Evolutionary conservation across 2,113 vertebrate species (phyloP), one percentile per base, ranked within the genome.

Genomic region (Lasiurus cinereus): DNA sequence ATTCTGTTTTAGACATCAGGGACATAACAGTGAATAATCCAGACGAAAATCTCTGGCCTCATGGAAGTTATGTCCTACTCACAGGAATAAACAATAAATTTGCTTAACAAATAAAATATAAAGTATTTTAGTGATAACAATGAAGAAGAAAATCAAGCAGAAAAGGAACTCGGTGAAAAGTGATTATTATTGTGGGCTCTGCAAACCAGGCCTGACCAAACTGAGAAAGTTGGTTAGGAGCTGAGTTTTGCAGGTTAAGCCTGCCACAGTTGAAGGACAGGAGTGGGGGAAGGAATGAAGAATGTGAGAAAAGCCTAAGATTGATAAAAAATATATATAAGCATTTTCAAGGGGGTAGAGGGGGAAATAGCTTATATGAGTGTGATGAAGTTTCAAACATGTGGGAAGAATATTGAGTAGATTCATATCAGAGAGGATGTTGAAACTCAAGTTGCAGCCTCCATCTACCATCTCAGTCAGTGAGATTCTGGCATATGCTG

Each of bases 51-150:
- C 50, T 86, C 83, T 43, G 22, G 73, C 64, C 29, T 70, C 14
- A 8, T 80, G 43, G n/a, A 84, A n/a, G 4, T 73, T 54, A 72
- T 70, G 27, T 74, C 70, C 19, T 36, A 88, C 48, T 33, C 39
- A 89, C 24, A 86, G 89, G 15, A 69, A 12, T 83, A 93, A 93
- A 76, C 8, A 87, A 83, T 66, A 79, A 54, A 80, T 90, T 39
- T 69, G 8, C 39, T 62, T 74, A 87, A 83, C n/a, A 69, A 94
- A 29, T 88, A 84, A 92, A 90, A 76, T 70, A 10, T 48, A 46
- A 87, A 8, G 0, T 13, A 19, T 46, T 13, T 62, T 33, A 87
- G 64, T 39, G 39, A 62, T 70, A 64, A 48, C 62, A 76, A 74
- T 29, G 29, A 88, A 82, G 59, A 66, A 95, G 59, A 78, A 83